Evolutionary conservation across 2,888 invertebrate genomes (phyloP).

Genomic region (Sturmia bella): DNA sequence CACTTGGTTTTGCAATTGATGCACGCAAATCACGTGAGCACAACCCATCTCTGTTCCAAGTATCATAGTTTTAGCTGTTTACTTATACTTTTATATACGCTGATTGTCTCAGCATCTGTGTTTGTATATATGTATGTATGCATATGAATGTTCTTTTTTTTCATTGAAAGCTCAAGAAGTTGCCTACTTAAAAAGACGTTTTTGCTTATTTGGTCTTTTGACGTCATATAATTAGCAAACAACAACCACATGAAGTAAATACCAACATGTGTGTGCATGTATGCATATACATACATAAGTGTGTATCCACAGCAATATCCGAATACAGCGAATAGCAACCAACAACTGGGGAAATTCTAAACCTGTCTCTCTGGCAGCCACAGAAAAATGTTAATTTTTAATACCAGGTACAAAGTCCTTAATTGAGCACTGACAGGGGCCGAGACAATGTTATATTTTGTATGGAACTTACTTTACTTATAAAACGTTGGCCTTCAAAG

Average conservation of each 20-base stretch:
- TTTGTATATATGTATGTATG: not conserved
- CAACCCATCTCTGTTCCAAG: too few species aligned
- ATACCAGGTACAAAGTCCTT: not conserved
- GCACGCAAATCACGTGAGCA: too few species aligned
- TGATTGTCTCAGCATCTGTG: too few species aligned
- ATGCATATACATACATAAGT: too few species aligned
- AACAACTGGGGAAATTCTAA: not conserved
- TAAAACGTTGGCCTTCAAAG: too few species aligned
- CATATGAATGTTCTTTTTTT: not conserved
- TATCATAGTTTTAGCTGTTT: too few species aligned
- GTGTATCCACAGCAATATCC: not conserved
- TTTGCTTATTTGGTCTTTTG: slow-evolving; percentile 66
- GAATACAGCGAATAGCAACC: not conserved
- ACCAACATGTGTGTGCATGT: not conserved
- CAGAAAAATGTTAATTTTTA: slow-evolving; percentile 31
- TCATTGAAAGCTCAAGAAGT: slow-evolving; percentile 59
- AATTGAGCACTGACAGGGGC: not conserved
- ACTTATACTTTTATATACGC: too few species aligned
- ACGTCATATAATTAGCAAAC: slow-evolving; percentile 62
- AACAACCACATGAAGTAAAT: slow-evolving; percentile 20
- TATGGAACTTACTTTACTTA: too few species aligned
- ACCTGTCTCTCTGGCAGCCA: slow-evolving; percentile 36
- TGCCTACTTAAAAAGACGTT: slow-evolving; percentile 60
- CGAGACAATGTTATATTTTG: too few species aligned
- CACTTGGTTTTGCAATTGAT: too few species aligned